Conservation (phyloP, 37 sponge, comb jelly and placozoan species). For the Cladorhizidae sp. region DNA sequence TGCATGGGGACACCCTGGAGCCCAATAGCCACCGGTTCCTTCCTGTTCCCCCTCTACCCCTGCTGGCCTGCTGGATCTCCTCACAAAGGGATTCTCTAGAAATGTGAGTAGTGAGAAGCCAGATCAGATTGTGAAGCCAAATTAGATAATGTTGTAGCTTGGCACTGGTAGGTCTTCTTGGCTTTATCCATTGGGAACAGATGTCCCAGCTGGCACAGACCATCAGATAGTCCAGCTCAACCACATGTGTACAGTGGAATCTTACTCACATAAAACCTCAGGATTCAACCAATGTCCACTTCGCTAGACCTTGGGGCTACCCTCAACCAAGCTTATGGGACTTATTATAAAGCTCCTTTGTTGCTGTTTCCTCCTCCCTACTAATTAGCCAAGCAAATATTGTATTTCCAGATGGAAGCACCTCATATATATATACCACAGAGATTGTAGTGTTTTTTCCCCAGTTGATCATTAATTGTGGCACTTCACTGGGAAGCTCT, state of each 20-base stretch:
- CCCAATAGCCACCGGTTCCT: too few relatives aligned
- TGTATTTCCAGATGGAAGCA: too few relatives aligned
- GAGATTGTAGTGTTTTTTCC: too few relatives aligned
- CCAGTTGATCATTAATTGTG: too few relatives aligned
- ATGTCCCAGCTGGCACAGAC: conserved; percentile 24
- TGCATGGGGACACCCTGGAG: neutral
- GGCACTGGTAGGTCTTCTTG: conserved; percentile 16
- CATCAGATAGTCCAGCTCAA: conserved; percentile 7
- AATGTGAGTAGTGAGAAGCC: conserved; percentile 38
- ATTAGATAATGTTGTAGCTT: conserved; percentile 19
- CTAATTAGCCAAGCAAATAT: too few relatives aligned
- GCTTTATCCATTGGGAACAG: conserved; percentile 19
- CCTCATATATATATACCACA: too few relatives aligned
- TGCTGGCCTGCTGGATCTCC: too few relatives aligned
- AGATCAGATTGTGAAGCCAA: conserved; percentile 17
- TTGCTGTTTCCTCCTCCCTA: too few relatives aligned
- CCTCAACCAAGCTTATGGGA: too few relatives aligned
- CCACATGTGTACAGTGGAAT: conserved; percentile 1
- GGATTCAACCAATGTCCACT: neutral
- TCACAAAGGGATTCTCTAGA: conserved; percentile 24
- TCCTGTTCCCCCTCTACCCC: neutral
- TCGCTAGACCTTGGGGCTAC: too few relatives aligned
- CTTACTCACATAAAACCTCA: neutral
- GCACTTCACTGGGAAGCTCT: too few relatives aligned
- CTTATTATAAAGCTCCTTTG: too few relatives aligned